These are phyloP conservation scores for Lates calcarifer DNA, from an alignment of 2,113 vertebrate genomes.

Conservation along the genomic window DNA sequence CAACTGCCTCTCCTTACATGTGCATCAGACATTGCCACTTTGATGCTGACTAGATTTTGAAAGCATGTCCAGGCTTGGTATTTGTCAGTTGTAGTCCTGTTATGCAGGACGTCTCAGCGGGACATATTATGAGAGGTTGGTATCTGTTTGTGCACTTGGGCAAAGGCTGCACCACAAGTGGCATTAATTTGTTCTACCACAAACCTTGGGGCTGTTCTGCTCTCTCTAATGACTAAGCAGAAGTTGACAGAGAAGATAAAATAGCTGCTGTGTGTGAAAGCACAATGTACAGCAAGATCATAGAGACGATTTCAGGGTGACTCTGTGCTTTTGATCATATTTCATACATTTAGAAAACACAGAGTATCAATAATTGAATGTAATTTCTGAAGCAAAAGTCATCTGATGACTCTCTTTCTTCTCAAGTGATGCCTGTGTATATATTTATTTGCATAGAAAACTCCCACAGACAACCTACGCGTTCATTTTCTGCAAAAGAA, in stretches of 20 bases:
- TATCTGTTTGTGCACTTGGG: slow-evolving; percentile 42
- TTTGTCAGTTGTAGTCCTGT: slow-evolving; percentile 32
- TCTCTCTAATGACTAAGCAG: slow-evolving; percentile 67
- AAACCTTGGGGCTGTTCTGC: slow-evolving; percentile 56
- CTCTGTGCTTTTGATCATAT: slow-evolving; percentile 15
- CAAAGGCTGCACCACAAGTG: slow-evolving; percentile 33
- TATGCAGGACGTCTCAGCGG: slow-evolving; percentile 29
- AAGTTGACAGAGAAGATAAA: slow-evolving; percentile 60
- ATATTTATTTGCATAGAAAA: slow-evolving; percentile 7
- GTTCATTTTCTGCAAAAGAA: slow-evolving; percentile 36
- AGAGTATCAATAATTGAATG: not conserved
- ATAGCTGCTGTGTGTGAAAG: slow-evolving; percentile 22
- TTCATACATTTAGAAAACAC: slow-evolving; percentile 3
- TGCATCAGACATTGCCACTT: slow-evolving; percentile 33
- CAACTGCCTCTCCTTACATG: slow-evolving; percentile 52
- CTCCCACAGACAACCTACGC: slow-evolving; percentile 20
- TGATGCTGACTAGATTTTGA: slow-evolving; percentile 58
- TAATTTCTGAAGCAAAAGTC: not conserved
- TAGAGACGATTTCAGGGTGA: not conserved
- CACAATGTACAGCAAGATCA: slow-evolving; percentile 27
- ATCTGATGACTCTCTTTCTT: not conserved
- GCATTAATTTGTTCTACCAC: slow-evolving; percentile 51
- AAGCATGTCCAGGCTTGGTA: slow-evolving; percentile 45
- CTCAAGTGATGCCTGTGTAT: not conserved
- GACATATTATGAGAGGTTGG: slow-evolving; percentile 25